These are phyloP conservation scores for Tethya wilhelma DNA, from an alignment of 37 sponge, comb jelly and placozoan genomes.

Conservation along the genomic window DNA sequence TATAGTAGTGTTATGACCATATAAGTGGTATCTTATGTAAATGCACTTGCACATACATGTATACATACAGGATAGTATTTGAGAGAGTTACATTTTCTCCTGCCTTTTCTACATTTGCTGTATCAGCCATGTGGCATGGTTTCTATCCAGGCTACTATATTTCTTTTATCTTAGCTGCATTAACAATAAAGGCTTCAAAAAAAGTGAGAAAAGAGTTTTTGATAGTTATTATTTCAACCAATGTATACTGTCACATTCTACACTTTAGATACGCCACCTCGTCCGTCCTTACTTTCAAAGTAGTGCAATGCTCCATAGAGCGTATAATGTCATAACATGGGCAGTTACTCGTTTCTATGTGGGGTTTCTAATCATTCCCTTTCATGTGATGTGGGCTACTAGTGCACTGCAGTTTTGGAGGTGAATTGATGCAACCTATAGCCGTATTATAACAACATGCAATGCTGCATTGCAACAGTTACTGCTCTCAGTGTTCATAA, in stretches of 20 bases:
- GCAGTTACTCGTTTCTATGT: conserved; percentile 41
- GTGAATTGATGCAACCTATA: too few relatives aligned
- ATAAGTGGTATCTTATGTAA: too few relatives aligned
- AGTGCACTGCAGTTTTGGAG: conserved; percentile 21
- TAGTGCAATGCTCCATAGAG: conserved; percentile 10
- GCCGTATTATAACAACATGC: too few relatives aligned
- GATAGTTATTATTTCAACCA: too few relatives aligned
- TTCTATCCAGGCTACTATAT: conserved; percentile 91
- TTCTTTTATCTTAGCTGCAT: conserved; percentile 52
- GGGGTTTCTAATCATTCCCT: conserved; percentile 19
- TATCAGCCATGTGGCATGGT: conserved; percentile 92
- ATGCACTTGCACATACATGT: too few relatives aligned
- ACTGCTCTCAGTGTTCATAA: too few relatives aligned
- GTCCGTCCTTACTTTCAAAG: conserved; percentile 61
- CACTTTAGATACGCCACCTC: conserved; percentile 58
- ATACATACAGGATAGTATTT: conserved; percentile 19
- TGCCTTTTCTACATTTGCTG: conserved; percentile 53
- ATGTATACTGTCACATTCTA: too few relatives aligned
- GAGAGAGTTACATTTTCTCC: conserved; percentile 18
- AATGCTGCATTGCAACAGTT: too few relatives aligned
- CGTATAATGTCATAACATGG: conserved; percentile 71
- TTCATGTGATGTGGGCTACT: conserved; percentile 10
- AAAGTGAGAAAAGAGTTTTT: too few relatives aligned
- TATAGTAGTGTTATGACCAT: too few relatives aligned
- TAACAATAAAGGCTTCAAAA: conserved; percentile 55